A percentile compares a stretch with the other conserved stretches of the same genome.
Conservation (phyloP, 2,797 vertebrate species). For the Anas capensis region DNA sequence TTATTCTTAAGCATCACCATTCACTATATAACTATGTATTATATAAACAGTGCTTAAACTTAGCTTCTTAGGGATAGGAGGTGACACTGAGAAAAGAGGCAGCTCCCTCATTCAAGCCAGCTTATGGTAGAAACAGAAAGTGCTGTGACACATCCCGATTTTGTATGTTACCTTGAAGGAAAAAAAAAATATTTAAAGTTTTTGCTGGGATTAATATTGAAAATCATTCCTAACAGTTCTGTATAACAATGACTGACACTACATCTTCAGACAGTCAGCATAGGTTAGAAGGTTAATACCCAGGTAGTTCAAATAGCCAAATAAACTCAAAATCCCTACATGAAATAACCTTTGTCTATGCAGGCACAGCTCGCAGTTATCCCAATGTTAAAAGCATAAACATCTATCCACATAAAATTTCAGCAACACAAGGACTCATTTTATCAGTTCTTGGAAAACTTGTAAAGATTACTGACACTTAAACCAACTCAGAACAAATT, state of each 20-base stretch:
- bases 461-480: constrained; percentile 65
- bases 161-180: background rate
- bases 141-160: background rate
- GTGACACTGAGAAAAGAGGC: background rate
- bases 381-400: constrained; percentile 22
- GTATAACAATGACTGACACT: background rate
- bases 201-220: background rate
- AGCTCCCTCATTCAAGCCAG: background rate
- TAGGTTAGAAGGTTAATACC: background rate
- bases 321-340: background rate
- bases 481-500: constrained; percentile 51
- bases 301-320: background rate
- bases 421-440: constrained; percentile 49
- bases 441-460: constrained; percentile 67
- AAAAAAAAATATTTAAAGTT: background rate
- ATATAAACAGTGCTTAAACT: background rate
- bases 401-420: constrained; percentile 27
- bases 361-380: background rate
- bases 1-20: background rate
- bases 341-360: constrained; percentile 27
- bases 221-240: background rate
- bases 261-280: background rate
- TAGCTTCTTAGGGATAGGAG: background rate
- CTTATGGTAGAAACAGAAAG: background rate
- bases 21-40: background rate